These are phyloP conservation scores for Euzetes globulus DNA, from an alignment of 2,888 invertebrate species.

Conservation along the genomic window DNA sequence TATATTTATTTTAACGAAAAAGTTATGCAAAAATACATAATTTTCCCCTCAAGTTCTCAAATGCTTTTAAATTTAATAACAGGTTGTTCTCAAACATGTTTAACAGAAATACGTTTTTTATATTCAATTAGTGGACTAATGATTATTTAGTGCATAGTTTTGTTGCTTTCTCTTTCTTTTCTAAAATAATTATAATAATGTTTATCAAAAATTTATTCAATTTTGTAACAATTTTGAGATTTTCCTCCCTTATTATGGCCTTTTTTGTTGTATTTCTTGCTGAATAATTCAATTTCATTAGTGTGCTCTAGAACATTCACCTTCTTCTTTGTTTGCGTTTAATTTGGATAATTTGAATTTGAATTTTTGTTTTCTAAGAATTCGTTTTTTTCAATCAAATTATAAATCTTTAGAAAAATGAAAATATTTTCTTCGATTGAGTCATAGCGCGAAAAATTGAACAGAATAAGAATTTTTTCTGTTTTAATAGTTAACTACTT, in stretches of 20 bases:
- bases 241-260: neutral
- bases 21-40: neutral
- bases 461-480: too few species aligned
- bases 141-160: neutral
- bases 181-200: neutral
- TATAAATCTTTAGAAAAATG: too few species aligned
- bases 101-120: slow-evolving; percentile 1
- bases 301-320: too few species aligned
- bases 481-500: neutral
- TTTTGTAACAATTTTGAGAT: neutral
- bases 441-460: too few species aligned
- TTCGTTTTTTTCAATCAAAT: too few species aligned
- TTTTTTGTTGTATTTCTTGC: too few species aligned
- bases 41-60: neutral
- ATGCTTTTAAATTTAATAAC: neutral
- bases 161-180: neutral
- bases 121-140: slow-evolving; percentile 7
- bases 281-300: too few species aligned
- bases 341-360: too few species aligned
- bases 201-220: neutral
- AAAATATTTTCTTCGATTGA: too few species aligned
- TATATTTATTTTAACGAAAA: neutral
- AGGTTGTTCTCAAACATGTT: slow-evolving; percentile 14
- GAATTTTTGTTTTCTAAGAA: too few species aligned
- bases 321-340: too few species aligned